Evolutionary conservation across 2,888 invertebrate genomes (phyloP), one percentile per base, ranked within the genome.

Genomic region (Leptinotarsa haldemani): DNA sequence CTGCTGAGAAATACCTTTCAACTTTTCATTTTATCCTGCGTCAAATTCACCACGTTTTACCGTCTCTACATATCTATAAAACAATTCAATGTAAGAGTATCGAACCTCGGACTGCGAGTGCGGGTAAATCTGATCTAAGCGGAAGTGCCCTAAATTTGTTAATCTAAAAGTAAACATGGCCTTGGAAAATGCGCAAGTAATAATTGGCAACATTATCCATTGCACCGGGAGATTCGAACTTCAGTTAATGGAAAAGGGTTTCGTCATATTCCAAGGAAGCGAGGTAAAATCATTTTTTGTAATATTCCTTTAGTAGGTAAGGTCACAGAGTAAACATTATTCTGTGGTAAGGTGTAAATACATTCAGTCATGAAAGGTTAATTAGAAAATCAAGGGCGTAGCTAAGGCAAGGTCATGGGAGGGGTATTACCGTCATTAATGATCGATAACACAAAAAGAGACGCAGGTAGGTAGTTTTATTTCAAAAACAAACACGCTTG

Each of bases 231-330:
- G 82, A 52, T 80, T 81, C 63, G 70, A 82, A 65, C 74, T 90
- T 56, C 85, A 88, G 75, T 80, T 88, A 2, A 81, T 90, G 67
- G 83, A 87, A 52, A 84, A 87, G 78, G 92, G 92, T 47, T 92
- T 89, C 81, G 80, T 94, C 63, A 88, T 88, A 48, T 89, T 93
- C 7, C 86, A 90, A 80, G 83, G 76, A 30, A 76, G 70, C 56
- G 75, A 80, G 80, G 81, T 81, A 77, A 72, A 68, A 16, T 13
- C 58, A 20, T 47, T 63, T 63, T n/a, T 56, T 65, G n/a, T 50
- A 18, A 63, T 50, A 50, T 52, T 56, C 12, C 5, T 64, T 47
- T 50, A n/a, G 50, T 13, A 40, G 40, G 40, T 40, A 40, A 40
- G 40, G 12, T 40, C 40, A 40, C 40, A 0, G 40, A 40, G 40